Evolutionary conservation across 1,140 invertebrate species (phyloP).

Genomic region (Polypedilum vanderplanki): DNA sequence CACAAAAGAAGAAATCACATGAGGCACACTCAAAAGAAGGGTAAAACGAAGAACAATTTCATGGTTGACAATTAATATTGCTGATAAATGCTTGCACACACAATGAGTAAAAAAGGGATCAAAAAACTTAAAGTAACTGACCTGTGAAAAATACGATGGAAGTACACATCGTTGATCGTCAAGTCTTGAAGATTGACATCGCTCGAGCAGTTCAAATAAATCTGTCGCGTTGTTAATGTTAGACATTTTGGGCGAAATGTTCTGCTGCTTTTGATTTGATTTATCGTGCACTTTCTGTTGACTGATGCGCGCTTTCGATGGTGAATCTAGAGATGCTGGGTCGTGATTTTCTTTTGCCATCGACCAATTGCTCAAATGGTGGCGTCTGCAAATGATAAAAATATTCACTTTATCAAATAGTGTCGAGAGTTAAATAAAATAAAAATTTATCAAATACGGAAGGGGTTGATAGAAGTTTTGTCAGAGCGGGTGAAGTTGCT

Average conservation of each 20-base stretch:
- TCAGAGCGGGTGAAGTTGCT: neutral
- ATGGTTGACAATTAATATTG: no score
- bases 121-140: constrained; percentile 44
- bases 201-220: constrained; percentile 82
- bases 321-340: neutral
- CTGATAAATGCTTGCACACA: neutral
- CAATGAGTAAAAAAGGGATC: neutral
- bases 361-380: constrained; percentile 23
- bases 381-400: neutral
- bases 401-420: no score
- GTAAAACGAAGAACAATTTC: no score
- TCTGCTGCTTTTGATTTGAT: constrained; percentile 5
- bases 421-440: neutral
- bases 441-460: neutral
- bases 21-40: no score
- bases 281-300: neutral
- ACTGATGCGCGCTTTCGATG: neutral
- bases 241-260: neutral
- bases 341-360: constrained; percentile 20
- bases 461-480: no score
- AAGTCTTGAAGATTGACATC: constrained; percentile 82
- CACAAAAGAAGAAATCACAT: no score
- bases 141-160: constrained; percentile 80
- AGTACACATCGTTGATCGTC: constrained; percentile 92
- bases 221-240: constrained; percentile 43